Evolutionary conservation across 2,888 invertebrate genomes (phyloP), one percentile per base, ranked within the genome.

Genomic region (Dryobota labecula): DNA sequence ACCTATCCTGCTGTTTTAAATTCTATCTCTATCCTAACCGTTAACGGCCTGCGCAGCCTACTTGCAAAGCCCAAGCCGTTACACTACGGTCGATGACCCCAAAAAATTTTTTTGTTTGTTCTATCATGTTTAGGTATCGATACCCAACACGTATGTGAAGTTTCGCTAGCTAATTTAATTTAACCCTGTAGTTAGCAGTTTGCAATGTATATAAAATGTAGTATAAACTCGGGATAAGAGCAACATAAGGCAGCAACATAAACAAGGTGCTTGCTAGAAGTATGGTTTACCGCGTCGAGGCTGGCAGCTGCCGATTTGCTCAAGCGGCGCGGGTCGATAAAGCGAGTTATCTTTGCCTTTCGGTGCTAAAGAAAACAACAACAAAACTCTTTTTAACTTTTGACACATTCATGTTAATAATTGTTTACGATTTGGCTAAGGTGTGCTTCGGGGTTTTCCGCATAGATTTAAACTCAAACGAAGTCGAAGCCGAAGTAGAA

Each of bases 321-420:
- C 92, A 95, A 92, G 82, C 96, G 94, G 84, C 95, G 91, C 84
- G 94, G 94, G 93, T 95, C 94, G 93, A 95, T 92, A 95, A 92
- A 95, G 82, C 94, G 93, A 90, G 93, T 92, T 90, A 95, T 92
- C 92, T 94, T 96, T 93, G 94, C 93, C 93, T 90, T 95, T 91
- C 96, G 95, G 93, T 94, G 95, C 96, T 96, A 94, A 85, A 85
- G 86, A 92, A 94, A 93, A 93, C 83, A 92, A 90, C 74, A 88
- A 86, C 58, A 77, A 75, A 82, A 84, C 81, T 86, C 20, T 41
- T 53, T 66, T 27, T 58, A 56, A 51, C 5, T 36, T 36, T 33
- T 27, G n/a, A 43, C 24, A 64, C n/a, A 33, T 36, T 54, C 3
- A 11, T 47, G 38, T 33, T 24, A 27, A 45, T 30, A 30, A 49